phyloP scores from a whole-genome alignment of 2,797 vertebrate species.

The Stomatorhinus walkeri region DNA sequence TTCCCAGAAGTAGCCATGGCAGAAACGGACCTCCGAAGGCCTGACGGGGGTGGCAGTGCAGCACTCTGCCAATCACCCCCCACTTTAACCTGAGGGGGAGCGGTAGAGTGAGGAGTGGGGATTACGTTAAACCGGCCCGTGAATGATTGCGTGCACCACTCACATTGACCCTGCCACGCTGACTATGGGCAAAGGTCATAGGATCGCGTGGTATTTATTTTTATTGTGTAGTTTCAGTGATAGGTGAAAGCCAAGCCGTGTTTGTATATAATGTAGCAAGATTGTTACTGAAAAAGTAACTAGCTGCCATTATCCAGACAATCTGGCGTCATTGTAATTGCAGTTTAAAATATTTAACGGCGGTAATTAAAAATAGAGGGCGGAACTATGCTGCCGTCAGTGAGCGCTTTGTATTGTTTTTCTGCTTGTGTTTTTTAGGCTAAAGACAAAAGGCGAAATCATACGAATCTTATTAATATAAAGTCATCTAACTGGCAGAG shows the following conservation, averaged over 20 bases:
- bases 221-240: neutral
- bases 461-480: neutral
- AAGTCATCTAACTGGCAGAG: neutral
- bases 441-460: neutral
- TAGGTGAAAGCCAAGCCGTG: neutral
- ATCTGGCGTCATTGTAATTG: neutral
- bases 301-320: neutral
- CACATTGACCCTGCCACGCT: neutral
- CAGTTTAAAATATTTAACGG: constrained; percentile 2
- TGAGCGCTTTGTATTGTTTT: neutral
- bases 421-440: neutral
- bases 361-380: neutral
- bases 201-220: neutral
- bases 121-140: neutral
- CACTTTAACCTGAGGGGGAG: neutral
- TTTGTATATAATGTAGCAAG: neutral
- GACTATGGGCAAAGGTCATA: neutral
- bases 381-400: neutral
- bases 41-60: neutral
- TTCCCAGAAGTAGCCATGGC: neutral
- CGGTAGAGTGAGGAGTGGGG: neutral
- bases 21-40: neutral
- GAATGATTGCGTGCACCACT: neutral
- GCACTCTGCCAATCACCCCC: neutral
- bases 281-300: neutral